These are phyloP conservation scores for Myotis lucifugus DNA, from an alignment of 2,113 vertebrate species.

Conservation along the genomic window DNA sequence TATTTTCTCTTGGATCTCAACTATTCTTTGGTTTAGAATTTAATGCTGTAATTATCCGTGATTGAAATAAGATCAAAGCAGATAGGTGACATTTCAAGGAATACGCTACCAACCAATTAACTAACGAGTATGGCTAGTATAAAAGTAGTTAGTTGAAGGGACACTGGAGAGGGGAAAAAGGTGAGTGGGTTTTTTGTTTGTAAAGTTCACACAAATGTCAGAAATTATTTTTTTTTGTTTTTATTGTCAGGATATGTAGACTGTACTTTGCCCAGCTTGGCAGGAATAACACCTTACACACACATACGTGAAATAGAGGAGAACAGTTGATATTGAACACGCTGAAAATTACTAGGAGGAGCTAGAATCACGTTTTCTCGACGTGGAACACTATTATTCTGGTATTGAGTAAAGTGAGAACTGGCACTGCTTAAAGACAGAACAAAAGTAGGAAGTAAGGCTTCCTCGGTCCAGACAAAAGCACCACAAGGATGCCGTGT, in stretches of 20 bases:
- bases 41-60: slow-evolving; percentile 27
- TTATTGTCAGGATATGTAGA: not conserved
- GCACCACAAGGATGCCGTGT: slow-evolving; percentile 69
- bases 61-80: slow-evolving; percentile 54
- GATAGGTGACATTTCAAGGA: slow-evolving; percentile 12
- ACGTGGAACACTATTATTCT: slow-evolving; percentile 74
- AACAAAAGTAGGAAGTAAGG: slow-evolving; percentile 78
- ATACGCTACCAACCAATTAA: slow-evolving; percentile 36
- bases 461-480: not conserved
- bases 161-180: not conserved
- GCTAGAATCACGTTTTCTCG: slow-evolving; percentile 77
- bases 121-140: slow-evolving; percentile 12
- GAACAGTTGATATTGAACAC: slow-evolving; percentile 28
- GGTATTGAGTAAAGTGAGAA: slow-evolving; percentile 74
- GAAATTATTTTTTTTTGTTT: not conserved
- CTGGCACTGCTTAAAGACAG: slow-evolving; percentile 76
- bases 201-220: slow-evolving; percentile 16
- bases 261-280: not conserved
- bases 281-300: not conserved
- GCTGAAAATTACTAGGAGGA: slow-evolving; percentile 76
- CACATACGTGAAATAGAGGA: slow-evolving; percentile 46
- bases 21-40: slow-evolving; percentile 23
- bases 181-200: not conserved
- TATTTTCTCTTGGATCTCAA: slow-evolving; percentile 49
- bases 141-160: not conserved